These are phyloP conservation scores for Ips nitidus DNA, from an alignment of 1,140 invertebrate genomes.

Conservation along the genomic window DNA sequence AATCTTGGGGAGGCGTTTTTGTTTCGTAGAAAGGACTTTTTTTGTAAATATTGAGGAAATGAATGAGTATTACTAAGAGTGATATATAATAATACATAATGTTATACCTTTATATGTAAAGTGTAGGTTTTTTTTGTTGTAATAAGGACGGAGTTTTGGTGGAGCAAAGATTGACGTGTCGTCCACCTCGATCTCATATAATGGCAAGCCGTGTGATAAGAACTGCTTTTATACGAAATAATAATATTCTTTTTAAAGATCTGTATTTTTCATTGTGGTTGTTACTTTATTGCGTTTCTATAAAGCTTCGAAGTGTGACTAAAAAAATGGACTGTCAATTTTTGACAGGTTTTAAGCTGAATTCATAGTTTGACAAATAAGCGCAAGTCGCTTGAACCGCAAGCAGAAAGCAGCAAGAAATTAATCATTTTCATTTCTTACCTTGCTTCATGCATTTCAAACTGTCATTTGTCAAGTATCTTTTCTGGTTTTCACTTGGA, in stretches of 20 bases:
- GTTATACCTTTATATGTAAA: not conserved
- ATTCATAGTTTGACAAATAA: too few species aligned
- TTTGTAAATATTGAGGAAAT: constrained; percentile 38
- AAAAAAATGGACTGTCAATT: too few species aligned
- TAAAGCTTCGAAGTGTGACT: not conserved
- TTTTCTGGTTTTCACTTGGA: too few species aligned
- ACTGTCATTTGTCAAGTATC: too few species aligned
- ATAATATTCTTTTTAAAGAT: constrained; percentile 48
- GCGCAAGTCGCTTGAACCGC: too few species aligned
- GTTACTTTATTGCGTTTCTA: constrained; percentile 31
- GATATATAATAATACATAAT: constrained; percentile 37
- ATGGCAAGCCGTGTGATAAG: constrained; percentile 50
- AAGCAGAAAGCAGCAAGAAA: too few species aligned
- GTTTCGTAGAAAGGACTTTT: not conserved
- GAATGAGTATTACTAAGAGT: constrained; percentile 49
- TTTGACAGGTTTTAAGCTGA: too few species aligned
- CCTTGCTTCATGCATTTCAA: too few species aligned
- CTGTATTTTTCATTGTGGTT: constrained; percentile 48
- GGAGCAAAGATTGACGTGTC: constrained; percentile 13
- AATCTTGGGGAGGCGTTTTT: not conserved
- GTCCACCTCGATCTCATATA: constrained; percentile 47
- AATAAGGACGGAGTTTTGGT: constrained; percentile 40
- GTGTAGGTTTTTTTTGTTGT: constrained; percentile 23
- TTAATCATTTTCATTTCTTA: too few species aligned
- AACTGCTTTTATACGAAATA: constrained; percentile 48